phyloP scores from a whole-genome alignment of 2,888 invertebrate genomes.

The Platynereis dumerilii region DNA sequence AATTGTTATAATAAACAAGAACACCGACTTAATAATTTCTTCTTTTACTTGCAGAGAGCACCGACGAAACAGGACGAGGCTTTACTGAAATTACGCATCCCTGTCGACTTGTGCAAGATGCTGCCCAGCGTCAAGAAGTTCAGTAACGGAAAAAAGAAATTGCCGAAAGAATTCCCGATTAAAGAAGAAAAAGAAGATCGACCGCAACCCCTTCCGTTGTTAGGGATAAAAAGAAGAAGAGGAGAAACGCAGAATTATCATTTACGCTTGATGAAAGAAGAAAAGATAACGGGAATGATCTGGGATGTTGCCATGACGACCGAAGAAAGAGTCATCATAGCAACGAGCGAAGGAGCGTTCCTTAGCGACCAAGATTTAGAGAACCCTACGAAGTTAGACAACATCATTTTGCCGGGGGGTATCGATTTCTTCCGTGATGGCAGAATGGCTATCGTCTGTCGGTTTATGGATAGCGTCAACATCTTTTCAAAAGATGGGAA shows the following conservation, averaged over 20 bases:
- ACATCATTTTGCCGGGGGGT: conserved; percentile 33
- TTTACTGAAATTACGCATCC: conserved; percentile 30
- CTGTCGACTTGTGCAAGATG: conserved; percentile 19
- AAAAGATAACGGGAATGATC: conserved; percentile 29
- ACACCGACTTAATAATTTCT: too few species aligned
- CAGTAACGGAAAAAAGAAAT: conserved; percentile 6
- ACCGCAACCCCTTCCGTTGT: not conserved
- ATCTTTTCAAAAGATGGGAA: conserved; percentile 27
- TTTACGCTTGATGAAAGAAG: conserved; percentile 11
- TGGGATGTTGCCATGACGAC: conserved; percentile 29
- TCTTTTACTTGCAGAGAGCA: too few species aligned
- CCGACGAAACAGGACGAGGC: conserved; percentile 19
- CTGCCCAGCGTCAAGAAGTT: conserved; percentile 31
- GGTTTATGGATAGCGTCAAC: conserved; percentile 29
- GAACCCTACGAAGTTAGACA: conserved; percentile 21
- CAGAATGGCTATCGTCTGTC: conserved; percentile 27
- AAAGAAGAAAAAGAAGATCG: not conserved
- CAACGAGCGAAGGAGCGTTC: conserved; percentile 26
- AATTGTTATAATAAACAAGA: too few species aligned
- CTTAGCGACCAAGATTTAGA: conserved; percentile 29
- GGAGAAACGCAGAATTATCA: conserved; percentile 14
- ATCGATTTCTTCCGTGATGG: conserved; percentile 29
- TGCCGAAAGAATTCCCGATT: not conserved
- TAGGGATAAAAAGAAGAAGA: conserved; percentile 15
- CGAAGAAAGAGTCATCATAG: conserved; percentile 19